Base-by-base conservation (phyloP, 2,113 vertebrate species). In the Rhinoptilus africanus region DNA sequence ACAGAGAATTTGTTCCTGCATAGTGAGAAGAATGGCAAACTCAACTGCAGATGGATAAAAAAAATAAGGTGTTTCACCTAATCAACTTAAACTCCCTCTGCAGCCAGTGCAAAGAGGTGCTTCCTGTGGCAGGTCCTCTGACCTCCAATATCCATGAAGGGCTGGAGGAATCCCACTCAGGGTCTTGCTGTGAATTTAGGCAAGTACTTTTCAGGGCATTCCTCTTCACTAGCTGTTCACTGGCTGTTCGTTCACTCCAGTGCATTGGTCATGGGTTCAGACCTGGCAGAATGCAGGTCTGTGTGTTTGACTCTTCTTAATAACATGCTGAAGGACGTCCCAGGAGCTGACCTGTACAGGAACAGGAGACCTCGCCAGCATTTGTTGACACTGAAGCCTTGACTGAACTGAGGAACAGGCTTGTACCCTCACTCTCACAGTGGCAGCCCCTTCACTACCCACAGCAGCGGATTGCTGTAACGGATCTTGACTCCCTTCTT, bases 261-360 rank as follows among this genome's bases (percentile, higher is more conserved):
- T 0, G 0, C 0, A 1, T 22, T 62, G 15, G 43, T 59, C 27
- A 34, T 23, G 12, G 37, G 8, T 59, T 93, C 32, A 34, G 43
- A 12, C 23, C n/a, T 14, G 27, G 16, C 6, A 53, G 39, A 82
- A 67, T 6, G 34, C 24, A 87, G 60, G 20, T 57, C 35, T 76
- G 8, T 64, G 76, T 73, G 35, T 79, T 53, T 68, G 63, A 62
- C 17, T 76, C 32, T 43, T 92, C 57, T 56, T 10, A 88, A 41
- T 28, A 66, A 45, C 18, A 14, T 7, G 10, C 18, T 18, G 41
- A 91, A 66, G 22, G 13, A 66, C 63, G 37, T 28, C 26, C 37
- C 37, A 47, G 76, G 14, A 88, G n/a, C 17, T 59, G 60, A 77
- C 20, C 7, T 66, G 32, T 22, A 43, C 28, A 37, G 16, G 34